Conservation (phyloP, 1,140 invertebrate genomes). For the Brachionus sp. region DNA sequence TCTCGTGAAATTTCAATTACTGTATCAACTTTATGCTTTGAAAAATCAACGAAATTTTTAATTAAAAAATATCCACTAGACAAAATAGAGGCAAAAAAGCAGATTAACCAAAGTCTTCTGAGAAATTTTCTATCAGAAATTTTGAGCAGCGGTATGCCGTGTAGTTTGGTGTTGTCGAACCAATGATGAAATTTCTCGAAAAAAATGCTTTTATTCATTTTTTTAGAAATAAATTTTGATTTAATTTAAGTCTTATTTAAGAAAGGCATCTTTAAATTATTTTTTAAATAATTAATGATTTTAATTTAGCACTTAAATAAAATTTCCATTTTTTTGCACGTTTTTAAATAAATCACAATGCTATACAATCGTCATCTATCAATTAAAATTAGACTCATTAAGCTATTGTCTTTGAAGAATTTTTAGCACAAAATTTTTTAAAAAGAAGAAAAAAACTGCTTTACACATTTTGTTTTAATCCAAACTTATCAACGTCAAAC, state of each 20-base stretch:
- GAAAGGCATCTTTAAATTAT: background rate
- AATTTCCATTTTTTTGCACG: no score
- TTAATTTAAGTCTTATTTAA: background rate
- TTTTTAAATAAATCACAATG: no score
- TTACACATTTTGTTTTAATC: no score
- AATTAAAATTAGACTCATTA: no score
- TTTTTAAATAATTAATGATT: background rate
- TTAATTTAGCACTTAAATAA: background rate
- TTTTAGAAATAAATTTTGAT: background rate
- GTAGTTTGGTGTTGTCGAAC: slow-evolving; percentile 6
- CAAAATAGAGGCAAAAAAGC: background rate
- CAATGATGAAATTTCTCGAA: slow-evolving; percentile 6
- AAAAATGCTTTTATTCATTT: background rate
- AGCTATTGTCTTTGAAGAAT: no score
- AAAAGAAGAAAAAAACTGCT: no score
- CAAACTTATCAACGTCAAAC: no score
- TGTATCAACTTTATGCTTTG: slow-evolving; percentile 16
- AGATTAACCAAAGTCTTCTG: background rate
- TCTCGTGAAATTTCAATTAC: slow-evolving; percentile 21
- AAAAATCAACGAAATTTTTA: background rate
- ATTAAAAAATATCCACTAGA: background rate
- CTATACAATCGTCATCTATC: background rate
- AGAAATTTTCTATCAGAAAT: background rate
- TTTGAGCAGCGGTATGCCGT: background rate
- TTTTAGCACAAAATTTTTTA: no score